Evolutionary conservation across 2,113 vertebrate genomes (phyloP), one percentile per base, ranked within the genome.

Genomic region (Petromus typicus): DNA sequence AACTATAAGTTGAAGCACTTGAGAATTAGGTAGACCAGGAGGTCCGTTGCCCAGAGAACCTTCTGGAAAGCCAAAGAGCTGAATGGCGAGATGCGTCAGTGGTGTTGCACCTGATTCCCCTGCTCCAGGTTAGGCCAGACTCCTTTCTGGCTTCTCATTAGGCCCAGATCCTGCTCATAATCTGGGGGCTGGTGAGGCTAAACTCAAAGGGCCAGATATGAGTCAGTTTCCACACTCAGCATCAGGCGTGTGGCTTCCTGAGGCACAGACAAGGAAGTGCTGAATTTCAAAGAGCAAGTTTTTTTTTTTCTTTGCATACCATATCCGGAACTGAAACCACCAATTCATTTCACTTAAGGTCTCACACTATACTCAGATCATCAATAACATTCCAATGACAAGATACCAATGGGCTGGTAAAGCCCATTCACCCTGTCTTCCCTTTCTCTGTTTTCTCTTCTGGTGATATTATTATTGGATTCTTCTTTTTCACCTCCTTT

Each of bases 271-370:
- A 22, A 97, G 95, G 94, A 95, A 97, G 89, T 75, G 86, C 8
- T 97, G 80, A 97, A 97, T 98, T 98, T 94, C 94, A 37, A 90
- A 97, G 97, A 93, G 94, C 59, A 34, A 67, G 89, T 98, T 86
- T 98, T 90, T 90, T 91, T 95, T 96, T 96, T 92, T 89, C 89
- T 97, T 97, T 98, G 96, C 97, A 96, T 97, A 97, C 96, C 96
- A 97, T 96, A 97, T 98, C 97, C 90, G 97, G 98, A 98, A 99
- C 98, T 91, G 98, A 98, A 98, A 98, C 98, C 97, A 95, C 96
- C 97, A 96, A 97, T 98, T 98, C 97, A 97, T 98, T 98, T 98
- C 98, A 98, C 97, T 97, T 94, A 97, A 93, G 76, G 86, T 96
- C 91, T 98, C 25, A 13, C 91, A 96, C 96, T 96, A 86, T 61